Evolutionary conservation across 2,888 invertebrate genomes (phyloP).

Genomic region (Drosophila fungiperda): DNA sequence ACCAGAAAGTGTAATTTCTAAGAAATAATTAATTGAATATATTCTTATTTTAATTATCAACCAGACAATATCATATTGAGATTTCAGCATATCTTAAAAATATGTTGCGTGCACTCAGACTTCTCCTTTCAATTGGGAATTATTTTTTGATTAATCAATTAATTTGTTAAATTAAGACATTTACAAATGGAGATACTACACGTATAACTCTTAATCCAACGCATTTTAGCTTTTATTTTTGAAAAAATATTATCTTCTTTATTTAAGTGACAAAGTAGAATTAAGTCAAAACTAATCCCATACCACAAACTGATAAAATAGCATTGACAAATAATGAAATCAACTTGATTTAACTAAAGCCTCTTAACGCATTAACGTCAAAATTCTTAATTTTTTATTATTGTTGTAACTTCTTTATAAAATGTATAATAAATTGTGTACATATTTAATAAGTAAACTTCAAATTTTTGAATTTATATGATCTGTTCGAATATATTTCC

Average conservation of each 20-base stretch:
- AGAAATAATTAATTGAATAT: not conserved
- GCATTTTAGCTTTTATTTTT: not conserved
- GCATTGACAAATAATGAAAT: not conserved
- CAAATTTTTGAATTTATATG: not conserved
- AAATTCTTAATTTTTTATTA: not conserved
- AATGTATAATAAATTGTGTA: not conserved
- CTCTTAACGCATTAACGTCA: not conserved
- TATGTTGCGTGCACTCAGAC: not conserved
- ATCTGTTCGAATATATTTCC: not conserved
- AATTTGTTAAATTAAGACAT: no score
- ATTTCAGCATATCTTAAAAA: not conserved
- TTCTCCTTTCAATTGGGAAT: not conserved
- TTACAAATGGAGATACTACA: no score
- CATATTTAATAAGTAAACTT: no score
- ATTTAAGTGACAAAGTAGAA: not conserved
- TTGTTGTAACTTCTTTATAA: not conserved
- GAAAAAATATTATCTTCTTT: not conserved
- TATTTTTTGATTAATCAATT: not conserved
- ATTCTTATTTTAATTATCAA: no score
- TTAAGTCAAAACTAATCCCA: not conserved
- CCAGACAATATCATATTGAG: not conserved
- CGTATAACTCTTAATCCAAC: not conserved
- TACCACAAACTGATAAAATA: not conserved
- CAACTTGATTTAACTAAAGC: not conserved
- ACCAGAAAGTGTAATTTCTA: slow-evolving; percentile 8